Evolutionary conservation across 1,140 invertebrate species (phyloP), one percentile per base, ranked within the genome.

Genomic region (Acromyrmex echinatior): DNA sequence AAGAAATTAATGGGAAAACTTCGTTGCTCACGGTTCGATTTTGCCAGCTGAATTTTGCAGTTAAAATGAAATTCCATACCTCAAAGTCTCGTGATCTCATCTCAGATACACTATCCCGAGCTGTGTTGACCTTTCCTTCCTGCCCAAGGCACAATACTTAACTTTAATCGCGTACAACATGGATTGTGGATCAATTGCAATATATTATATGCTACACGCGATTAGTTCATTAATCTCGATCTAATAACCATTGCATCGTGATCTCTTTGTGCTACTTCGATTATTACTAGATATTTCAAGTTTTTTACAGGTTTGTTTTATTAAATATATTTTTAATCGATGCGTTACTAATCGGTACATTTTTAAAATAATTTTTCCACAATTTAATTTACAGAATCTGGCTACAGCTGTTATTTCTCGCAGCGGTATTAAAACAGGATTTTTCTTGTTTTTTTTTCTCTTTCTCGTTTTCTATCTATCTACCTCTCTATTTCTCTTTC

Each of bases 1-100:
- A 86, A 89, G 88, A 89, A 90, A 90, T 90, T 90, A 87, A 90
- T 86, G 78, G 87, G 62, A 39, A 65, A 89, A 90, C 76, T 86
- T 89, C 35, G 62, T 73, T 35, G 35, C 73, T 45, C 58, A 35
- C 14, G 12, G 76, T 86, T 89, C 84, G 88, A 90, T 81, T 89
- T 87, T 78, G 62, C 79, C 39, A 49, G 56, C 25, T 76, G n/a
- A 84, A 84, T 84, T 84, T 84, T 84, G 56, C 58, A 84, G 80
- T 76, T 84, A 84, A 84, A 76, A 84, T 84, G 80, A 84, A 84
- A 76, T 84, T 84, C 70, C 70, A 74, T 35, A n/a, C 25, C n/a
- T 76, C 80, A 62, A 74, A 71, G 66, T 84, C 58, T 31, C 39
- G 53, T 51, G 49, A 31, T 76, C 70, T 74, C 68, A 28, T 45